phyloP scores from a whole-genome alignment of 2,888 invertebrate genomes.

The Augiades crinisus region DNA sequence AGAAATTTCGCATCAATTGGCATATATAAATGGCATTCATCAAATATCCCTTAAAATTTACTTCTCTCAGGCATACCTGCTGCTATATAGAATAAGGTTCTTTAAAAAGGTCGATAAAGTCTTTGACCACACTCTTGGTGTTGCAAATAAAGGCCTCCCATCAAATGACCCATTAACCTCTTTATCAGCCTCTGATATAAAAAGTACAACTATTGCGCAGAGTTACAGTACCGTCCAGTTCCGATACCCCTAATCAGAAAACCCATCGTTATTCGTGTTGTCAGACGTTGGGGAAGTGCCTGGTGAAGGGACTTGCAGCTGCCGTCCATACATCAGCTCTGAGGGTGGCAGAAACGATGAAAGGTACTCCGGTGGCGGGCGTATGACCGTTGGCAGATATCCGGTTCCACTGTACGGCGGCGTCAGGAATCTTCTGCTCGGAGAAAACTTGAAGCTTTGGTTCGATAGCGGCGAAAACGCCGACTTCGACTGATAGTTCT shows the following conservation, averaged over 20 bases:
- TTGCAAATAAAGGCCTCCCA: no score
- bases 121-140: no score
- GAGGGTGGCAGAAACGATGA: constrained; percentile 71
- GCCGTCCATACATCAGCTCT: constrained; percentile 72
- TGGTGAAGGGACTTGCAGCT: constrained; percentile 69
- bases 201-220: background rate
- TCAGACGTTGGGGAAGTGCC: constrained; percentile 76
- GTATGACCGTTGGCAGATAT: constrained; percentile 89
- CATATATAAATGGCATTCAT: no score
- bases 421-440: constrained; percentile 89
- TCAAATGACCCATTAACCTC: no score
- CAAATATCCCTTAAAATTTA: no score
- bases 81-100: no score
- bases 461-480: constrained; percentile 89
- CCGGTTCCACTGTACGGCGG: constrained; percentile 93
- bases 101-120: no score
- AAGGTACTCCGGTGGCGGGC: constrained; percentile 75
- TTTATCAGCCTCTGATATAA: no score
- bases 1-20: no score
- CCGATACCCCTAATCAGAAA: constrained; percentile 66
- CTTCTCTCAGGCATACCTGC: no score
- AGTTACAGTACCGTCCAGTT: constrained; percentile 47
- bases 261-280: constrained; percentile 75
- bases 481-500: constrained; percentile 82
- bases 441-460: constrained; percentile 83